phyloP scores from a whole-genome alignment of 2,888 invertebrate species.

The Oligia fasciuncula region DNA sequence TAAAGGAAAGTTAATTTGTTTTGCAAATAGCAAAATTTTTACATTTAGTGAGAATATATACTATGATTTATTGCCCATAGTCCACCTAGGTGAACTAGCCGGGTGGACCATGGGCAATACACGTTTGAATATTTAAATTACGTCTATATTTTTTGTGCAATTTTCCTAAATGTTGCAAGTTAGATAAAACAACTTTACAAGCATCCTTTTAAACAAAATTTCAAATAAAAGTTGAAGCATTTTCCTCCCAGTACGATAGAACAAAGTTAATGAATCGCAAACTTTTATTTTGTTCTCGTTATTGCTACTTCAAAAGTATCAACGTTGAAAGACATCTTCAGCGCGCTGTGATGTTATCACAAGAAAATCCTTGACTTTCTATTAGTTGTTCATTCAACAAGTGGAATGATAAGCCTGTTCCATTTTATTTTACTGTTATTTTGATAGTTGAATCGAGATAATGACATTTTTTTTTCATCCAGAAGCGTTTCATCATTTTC shows the following conservation, averaged over 20 bases:
- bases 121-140: neutral
- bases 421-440: neutral
- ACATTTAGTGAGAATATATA: neutral
- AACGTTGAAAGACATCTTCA: slow-evolving; percentile 26
- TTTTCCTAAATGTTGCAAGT: neutral
- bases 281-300: slow-evolving; percentile 25
- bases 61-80: neutral
- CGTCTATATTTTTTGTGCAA: neutral
- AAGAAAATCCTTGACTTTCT: neutral
- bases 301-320: slow-evolving; percentile 21
- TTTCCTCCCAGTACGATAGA: neutral
- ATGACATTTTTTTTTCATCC: neutral
- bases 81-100: no score
- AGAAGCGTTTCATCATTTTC: neutral
- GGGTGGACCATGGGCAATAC: no score
- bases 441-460: neutral
- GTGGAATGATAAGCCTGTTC: neutral
- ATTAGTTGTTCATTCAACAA: slow-evolving; percentile 14
- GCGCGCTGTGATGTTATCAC: neutral
- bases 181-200: slow-evolving; percentile 13
- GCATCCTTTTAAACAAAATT: neutral
- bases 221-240: slow-evolving; percentile 7
- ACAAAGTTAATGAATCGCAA: slow-evolving; percentile 26
- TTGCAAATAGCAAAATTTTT: neutral
- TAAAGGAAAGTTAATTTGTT: neutral